Base-by-base conservation (phyloP, 2,113 vertebrate genomes). In the Istiophorus platypterus region DNA sequence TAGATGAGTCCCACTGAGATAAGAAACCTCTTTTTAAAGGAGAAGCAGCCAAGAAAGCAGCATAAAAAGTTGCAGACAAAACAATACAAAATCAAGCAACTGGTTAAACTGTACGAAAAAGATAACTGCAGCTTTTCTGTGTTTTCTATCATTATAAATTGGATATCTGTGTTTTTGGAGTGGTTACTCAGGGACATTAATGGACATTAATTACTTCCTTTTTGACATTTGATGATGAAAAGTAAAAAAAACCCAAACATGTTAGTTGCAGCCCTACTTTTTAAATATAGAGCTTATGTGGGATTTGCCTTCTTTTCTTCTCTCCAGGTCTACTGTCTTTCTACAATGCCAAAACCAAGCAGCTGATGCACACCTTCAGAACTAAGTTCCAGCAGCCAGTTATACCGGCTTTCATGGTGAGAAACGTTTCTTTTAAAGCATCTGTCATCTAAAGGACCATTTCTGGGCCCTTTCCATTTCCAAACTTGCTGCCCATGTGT, bases 301-400 rank as follows among this genome's bases (percentile, higher is more conserved):
- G 15, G 12, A 56, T 18, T 6, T 4, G 0, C 6, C 39, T 54
- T 5, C 59, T 72, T 56, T 17, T 1, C n/a, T 74, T 45, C n/a
- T 62, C n/a, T 62, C 8, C 92, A 99, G 98, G 98, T 18, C 90
- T 95, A 20, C 90, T 99, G 80, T 97, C 97, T n/a, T 99, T 99
- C 94, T 99, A 97, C 95, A 97, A 99, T 0, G 94, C 96, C 86
- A 96, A 95, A 68, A 97, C 94, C 42, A 99, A 96, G 91, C 96
- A 97, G 89, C 93, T 98, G 82, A 95, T 99, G 68, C 97, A 98
- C 91, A 96, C 97, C 2, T 99, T 99, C 83, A 96, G 96, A 92
- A 94, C 96, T 58, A 98, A 96, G 94, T 98, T 99, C 90, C 96
- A 96, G 0, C 97, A 98, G 92, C 97, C 98, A 0, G 92, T 99